Percentiles rank a stretch among this genome's conserved stretches.
phyloP scores from a whole-genome alignment of 30 jellyfish, hydroid and myxozoan species.

The Hydractinia symbiolongicarpus region DNA sequence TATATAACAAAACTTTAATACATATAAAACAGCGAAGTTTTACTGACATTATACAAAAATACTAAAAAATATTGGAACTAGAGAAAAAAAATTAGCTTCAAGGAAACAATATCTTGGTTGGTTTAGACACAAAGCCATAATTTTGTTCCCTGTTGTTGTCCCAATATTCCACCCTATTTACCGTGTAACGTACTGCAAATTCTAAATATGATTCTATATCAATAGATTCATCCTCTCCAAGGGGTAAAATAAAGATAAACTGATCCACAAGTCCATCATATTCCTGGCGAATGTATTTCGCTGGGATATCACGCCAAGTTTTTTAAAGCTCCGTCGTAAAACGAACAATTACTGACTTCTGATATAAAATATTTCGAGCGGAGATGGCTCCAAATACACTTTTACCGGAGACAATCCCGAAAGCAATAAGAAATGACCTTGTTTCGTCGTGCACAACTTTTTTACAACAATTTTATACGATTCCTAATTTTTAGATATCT shows the following conservation, averaged over 20 bases:
- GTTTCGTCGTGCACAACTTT: conserved; percentile 25
- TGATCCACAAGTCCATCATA: conserved; percentile 39
- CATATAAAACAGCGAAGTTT: no score
- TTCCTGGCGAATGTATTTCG: conserved; percentile 53
- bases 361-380: conserved; percentile 57
- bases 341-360: conserved; percentile 41
- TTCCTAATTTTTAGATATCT: background rate
- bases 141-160: conserved; percentile 62
- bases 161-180: conserved; percentile 61
- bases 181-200: conserved; percentile 67
- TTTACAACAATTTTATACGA: background rate
- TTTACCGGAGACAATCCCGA: conserved; percentile 21
- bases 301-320: conserved; percentile 37
- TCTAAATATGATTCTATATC: background rate
- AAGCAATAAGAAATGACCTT: conserved; percentile 11
- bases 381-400: conserved; percentile 75
- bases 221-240: background rate
- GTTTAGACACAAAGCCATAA: conserved; percentile 12
- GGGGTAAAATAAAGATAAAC: conserved; percentile 30
- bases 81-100: no score
- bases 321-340: conserved; percentile 58
- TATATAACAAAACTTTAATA: no score
- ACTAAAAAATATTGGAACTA: no score
- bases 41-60: no score
- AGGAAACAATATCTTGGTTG: no score